A percentile compares a stretch with the other conserved stretches of the same genome.
These are phyloP conservation scores for Pachydiplax longipennis DNA, from an alignment of 2,888 invertebrate species.

Conservation along the genomic window DNA sequence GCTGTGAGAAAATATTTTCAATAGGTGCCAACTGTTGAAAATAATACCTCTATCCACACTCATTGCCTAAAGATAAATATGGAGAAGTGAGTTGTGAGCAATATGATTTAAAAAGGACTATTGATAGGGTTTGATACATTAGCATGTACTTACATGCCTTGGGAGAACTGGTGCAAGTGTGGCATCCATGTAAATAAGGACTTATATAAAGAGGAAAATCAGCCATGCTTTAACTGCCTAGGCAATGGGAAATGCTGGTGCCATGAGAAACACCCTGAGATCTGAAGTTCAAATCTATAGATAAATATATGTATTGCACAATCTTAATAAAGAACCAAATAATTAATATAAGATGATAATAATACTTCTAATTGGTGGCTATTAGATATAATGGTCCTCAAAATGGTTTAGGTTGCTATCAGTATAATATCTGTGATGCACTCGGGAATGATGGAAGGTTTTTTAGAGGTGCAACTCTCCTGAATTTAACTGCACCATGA, in stretches of 20 bases:
- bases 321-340: constrained; percentile 43
- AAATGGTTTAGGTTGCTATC: constrained; percentile 42
- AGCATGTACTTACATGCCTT: constrained; percentile 38
- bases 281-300: constrained; percentile 39
- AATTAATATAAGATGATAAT: constrained; percentile 33
- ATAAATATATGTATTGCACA: constrained; percentile 26
- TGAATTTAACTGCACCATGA: constrained; percentile 11
- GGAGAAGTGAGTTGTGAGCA: constrained; percentile 18
- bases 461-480: neutral
- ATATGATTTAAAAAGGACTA: neutral
- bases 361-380: constrained; percentile 40
- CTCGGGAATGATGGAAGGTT: constrained; percentile 31
- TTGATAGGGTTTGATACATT: constrained; percentile 9
- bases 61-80: constrained; percentile 20
- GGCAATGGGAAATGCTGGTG: constrained; percentile 42
- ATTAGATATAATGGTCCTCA: constrained; percentile 38
- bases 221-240: constrained; percentile 36
- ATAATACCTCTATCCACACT: constrained; percentile 27
- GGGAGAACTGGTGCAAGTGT: constrained; percentile 36
- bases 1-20: constrained; percentile 16
- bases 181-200: constrained; percentile 24
- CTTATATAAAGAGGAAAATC: neutral
- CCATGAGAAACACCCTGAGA: constrained; percentile 24
- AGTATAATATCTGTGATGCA: constrained; percentile 44
- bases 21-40: constrained; percentile 39